A percentile compares a stretch with the other conserved stretches of the same genome.
These are phyloP conservation scores for Tetragonisca angustula DNA, from an alignment of 2,888 invertebrate species.

Conservation along the genomic window DNA sequence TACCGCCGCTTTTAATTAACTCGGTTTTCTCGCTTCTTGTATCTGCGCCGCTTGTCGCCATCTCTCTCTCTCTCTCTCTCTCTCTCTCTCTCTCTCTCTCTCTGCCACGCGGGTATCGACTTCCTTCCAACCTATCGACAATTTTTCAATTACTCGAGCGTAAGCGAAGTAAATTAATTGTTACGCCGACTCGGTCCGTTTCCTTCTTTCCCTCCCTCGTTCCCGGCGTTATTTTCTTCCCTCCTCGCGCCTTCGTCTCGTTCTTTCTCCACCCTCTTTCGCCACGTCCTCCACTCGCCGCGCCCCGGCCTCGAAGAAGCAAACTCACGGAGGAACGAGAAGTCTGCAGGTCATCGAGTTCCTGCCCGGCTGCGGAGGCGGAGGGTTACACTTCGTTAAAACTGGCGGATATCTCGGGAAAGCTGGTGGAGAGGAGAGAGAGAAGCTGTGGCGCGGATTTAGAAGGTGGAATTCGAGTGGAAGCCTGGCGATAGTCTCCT, in stretches of 20 bases:
- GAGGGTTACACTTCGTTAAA: conserved; percentile 60
- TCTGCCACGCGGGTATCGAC: conserved; percentile 52
- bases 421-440: neutral
- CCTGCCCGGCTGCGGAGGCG: conserved; percentile 21
- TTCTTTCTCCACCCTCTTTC: conserved; percentile 8
- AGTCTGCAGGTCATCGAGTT: conserved; percentile 50
- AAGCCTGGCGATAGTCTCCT: neutral
- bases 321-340: conserved; percentile 22
- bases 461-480: conserved; percentile 18
- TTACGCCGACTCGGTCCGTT: conserved; percentile 60
- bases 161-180: conserved; percentile 78
- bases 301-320: neutral
- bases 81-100: conserved; percentile 38
- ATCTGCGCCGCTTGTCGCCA: conserved; percentile 61
- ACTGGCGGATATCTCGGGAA: conserved; percentile 31
- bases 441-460: conserved; percentile 29
- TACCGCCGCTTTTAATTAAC: conserved; percentile 77
- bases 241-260: neutral
- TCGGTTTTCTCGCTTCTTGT: conserved; percentile 77
- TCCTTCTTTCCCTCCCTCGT: conserved; percentile 24
- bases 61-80: conserved; percentile 26
- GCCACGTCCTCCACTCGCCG: neutral
- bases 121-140: conserved; percentile 70
- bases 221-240: conserved; percentile 12
- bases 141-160: conserved; percentile 78